Evolutionary conservation across 2,113 vertebrate genomes (phyloP).

Genomic region (Elachura formosa): DNA sequence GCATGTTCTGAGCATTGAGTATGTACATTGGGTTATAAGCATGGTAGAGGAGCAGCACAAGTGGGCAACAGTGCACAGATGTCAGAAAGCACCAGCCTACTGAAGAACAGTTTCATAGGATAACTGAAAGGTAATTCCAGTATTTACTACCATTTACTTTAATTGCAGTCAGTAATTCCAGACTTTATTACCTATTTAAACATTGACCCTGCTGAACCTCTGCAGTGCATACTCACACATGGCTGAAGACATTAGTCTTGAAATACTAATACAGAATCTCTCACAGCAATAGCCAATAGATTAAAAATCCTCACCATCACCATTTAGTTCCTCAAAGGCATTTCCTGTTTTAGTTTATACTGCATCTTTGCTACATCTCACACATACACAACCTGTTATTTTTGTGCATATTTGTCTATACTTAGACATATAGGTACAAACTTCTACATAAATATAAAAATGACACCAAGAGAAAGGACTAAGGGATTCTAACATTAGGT

Average conservation of each 20-base stretch:
- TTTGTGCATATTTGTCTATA: background rate
- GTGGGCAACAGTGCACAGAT: background rate
- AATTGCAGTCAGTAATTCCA: background rate
- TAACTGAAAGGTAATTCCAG: background rate
- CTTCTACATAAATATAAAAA: background rate
- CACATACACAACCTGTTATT: accelerated
- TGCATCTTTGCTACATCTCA: background rate
- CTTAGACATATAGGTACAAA: accelerated
- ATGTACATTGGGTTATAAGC: background rate
- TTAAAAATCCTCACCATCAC: background rate
- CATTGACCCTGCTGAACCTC: background rate
- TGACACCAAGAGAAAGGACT: background rate
- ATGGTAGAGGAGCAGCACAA: background rate
- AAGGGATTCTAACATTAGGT: background rate
- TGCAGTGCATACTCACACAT: background rate
- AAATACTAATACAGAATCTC: background rate
- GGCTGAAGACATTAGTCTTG: background rate
- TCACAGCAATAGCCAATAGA: background rate
- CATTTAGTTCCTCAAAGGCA: background rate
- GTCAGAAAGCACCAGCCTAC: background rate
- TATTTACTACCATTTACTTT: too few species aligned
- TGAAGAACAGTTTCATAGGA: background rate
- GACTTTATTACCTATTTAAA: background rate
- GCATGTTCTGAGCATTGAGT: background rate
- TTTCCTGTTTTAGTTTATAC: background rate